These are phyloP conservation scores for Channa argus DNA, from an alignment of 2,113 vertebrate species.

Conservation along the genomic window DNA sequence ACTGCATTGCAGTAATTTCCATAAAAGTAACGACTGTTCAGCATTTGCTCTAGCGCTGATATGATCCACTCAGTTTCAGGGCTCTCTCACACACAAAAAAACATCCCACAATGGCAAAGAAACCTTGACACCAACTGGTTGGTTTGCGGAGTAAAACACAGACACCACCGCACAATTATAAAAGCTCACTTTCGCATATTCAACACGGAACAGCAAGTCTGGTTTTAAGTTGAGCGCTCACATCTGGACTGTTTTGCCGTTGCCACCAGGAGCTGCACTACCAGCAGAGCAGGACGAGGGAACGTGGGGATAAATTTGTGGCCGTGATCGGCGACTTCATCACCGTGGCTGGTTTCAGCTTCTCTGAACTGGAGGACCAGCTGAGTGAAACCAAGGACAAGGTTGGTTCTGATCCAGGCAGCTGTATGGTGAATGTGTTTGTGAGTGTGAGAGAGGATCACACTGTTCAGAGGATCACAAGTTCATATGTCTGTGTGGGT, in stretches of 20 bases:
- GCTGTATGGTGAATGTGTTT: not conserved
- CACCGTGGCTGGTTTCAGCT: slow-evolving; percentile 97
- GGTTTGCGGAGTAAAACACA: too few species aligned
- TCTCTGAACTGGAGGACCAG: slow-evolving; percentile 97
- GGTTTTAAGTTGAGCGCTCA: slow-evolving; percentile 69
- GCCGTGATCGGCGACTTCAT: slow-evolving; percentile 97
- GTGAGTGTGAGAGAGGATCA: not conserved
- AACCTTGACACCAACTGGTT: too few species aligned
- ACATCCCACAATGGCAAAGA: too few species aligned
- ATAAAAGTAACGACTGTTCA: too few species aligned
- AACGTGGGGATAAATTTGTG: slow-evolving; percentile 92
- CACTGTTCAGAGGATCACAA: not conserved
- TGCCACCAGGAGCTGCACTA: slow-evolving; percentile 92
- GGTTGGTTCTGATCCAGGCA: slow-evolving; percentile 76
- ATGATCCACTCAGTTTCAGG: too few species aligned
- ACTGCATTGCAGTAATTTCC: too few species aligned
- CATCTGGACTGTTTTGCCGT: slow-evolving; percentile 80
- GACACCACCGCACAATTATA: too few species aligned
- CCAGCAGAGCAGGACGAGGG: slow-evolving; percentile 88
- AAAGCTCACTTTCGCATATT: too few species aligned
- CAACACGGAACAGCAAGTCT: too few species aligned
- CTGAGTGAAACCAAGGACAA: slow-evolving; percentile 92
- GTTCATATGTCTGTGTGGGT: slow-evolving; percentile 30
- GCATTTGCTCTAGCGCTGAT: too few species aligned
- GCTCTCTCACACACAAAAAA: too few species aligned